phyloP scores from a whole-genome alignment of 1,140 invertebrate genomes.

The Drosophila ambigua region DNA sequence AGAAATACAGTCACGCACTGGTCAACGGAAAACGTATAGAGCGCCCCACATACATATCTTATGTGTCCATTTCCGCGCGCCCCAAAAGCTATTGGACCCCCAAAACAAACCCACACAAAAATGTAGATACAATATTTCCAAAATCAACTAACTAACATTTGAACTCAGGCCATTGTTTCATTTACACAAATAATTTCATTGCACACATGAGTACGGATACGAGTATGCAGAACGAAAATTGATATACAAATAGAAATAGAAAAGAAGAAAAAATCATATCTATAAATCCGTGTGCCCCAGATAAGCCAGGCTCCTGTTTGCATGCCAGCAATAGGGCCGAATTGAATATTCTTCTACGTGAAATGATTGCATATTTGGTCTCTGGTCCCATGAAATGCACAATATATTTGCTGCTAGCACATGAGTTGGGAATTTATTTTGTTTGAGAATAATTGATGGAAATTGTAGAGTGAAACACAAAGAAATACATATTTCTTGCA shows the following conservation, averaged over 20 bases:
- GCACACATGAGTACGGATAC: constrained; percentile 7
- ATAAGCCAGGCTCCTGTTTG: constrained; percentile 41
- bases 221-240: constrained; percentile 15
- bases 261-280: constrained; percentile 36
- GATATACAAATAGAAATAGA: neutral
- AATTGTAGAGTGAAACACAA: no score
- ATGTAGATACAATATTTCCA: constrained; percentile 33
- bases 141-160: constrained; percentile 44
- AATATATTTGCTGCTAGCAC: neutral
- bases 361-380: constrained; percentile 42
- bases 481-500: no score
- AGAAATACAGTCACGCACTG: neutral
- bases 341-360: constrained; percentile 38
- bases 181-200: constrained; percentile 55
- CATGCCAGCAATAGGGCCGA: constrained; percentile 17
- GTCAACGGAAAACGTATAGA: constrained; percentile 32
- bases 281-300: constrained; percentile 49
- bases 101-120: constrained; percentile 13
- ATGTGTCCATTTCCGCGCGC: constrained; percentile 50
- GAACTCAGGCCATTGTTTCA: constrained; percentile 34
- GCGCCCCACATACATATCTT: constrained; percentile 28
- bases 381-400: constrained; percentile 11
- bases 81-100: neutral
- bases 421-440: no score
- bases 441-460: no score